Conservation (phyloP, 2,888 invertebrate species). For the Mythimna pallens region DNA sequence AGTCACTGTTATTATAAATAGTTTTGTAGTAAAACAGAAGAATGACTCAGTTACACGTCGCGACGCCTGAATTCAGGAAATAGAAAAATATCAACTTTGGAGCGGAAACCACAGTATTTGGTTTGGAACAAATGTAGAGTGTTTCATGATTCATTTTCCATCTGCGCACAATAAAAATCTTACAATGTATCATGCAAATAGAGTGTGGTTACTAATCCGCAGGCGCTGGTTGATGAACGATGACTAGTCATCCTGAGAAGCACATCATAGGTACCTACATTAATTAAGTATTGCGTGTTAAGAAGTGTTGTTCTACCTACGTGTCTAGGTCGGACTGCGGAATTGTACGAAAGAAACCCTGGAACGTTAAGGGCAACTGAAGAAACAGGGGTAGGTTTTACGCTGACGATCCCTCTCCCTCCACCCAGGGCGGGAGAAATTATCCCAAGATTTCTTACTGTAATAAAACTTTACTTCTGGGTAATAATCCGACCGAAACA, state of each 20-base stretch:
- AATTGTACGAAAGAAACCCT: too few species aligned
- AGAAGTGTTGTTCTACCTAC: not conserved
- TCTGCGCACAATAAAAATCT: slow-evolving; percentile 41
- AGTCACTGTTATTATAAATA: slow-evolving; percentile 39
- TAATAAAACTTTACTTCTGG: too few species aligned
- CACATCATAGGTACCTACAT: not conserved
- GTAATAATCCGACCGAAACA: too few species aligned
- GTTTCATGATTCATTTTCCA: slow-evolving; percentile 53
- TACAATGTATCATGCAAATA: slow-evolving; percentile 48
- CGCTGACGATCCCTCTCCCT: too few species aligned
- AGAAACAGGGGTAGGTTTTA: too few species aligned
- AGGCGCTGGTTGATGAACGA: not conserved
- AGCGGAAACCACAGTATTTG: slow-evolving; percentile 55
- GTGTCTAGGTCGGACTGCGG: too few species aligned
- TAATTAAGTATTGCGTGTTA: slow-evolving; percentile 7
- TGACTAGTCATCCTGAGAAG: slow-evolving; percentile 1
- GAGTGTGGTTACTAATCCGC: slow-evolving; percentile 24
- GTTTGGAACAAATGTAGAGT: slow-evolving; percentile 43
- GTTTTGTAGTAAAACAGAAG: slow-evolving; percentile 33
- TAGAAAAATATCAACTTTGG: slow-evolving; percentile 49
- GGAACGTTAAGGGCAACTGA: too few species aligned
- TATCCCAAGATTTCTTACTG: too few species aligned
- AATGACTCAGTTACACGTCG: slow-evolving; percentile 43
- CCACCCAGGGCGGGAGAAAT: too few species aligned
- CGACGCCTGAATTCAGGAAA: slow-evolving; percentile 54